Evolutionary conservation across 1,140 invertebrate species (phyloP).

Genomic region (Drosophila oshimai): DNA sequence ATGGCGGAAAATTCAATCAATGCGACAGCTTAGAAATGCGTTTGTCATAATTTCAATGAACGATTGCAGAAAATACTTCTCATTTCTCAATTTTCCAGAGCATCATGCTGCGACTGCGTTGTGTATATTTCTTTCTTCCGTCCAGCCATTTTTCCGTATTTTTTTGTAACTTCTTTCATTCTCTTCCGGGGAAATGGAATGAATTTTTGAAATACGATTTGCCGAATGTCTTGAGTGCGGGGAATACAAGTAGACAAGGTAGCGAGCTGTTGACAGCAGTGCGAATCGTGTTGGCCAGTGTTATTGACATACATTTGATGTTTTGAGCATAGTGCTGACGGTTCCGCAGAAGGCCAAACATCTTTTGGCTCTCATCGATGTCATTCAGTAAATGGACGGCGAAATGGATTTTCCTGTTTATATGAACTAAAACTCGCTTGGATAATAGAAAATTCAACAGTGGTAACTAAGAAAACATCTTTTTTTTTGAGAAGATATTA

Average conservation of each 20-base stretch:
- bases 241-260: neutral
- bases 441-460: neutral
- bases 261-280: constrained; percentile 47
- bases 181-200: constrained; percentile 58
- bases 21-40: constrained; percentile 76
- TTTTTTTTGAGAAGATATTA: too few species aligned
- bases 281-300: constrained; percentile 57
- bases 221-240: constrained; percentile 21
- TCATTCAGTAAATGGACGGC: neutral
- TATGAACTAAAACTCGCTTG: neutral
- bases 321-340: constrained; percentile 38
- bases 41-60: constrained; percentile 79
- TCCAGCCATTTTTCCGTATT: constrained; percentile 13
- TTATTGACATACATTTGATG: constrained; percentile 69
- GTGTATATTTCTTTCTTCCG: constrained; percentile 10
- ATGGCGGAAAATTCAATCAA: constrained; percentile 67
- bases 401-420: neutral
- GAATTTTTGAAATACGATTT: constrained; percentile 72
- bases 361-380: neutral
- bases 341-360: constrained; percentile 12
- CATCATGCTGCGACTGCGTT: constrained; percentile 24
- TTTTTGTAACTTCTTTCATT: constrained; percentile 16
- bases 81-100: constrained; percentile 54
- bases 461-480: too few species aligned
- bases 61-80: constrained; percentile 69